Percentiles rank a stretch among this genome's conserved stretches.
phyloP scores from a whole-genome alignment of 2,113 vertebrate genomes.

The Cryptotis parvus region DNA sequence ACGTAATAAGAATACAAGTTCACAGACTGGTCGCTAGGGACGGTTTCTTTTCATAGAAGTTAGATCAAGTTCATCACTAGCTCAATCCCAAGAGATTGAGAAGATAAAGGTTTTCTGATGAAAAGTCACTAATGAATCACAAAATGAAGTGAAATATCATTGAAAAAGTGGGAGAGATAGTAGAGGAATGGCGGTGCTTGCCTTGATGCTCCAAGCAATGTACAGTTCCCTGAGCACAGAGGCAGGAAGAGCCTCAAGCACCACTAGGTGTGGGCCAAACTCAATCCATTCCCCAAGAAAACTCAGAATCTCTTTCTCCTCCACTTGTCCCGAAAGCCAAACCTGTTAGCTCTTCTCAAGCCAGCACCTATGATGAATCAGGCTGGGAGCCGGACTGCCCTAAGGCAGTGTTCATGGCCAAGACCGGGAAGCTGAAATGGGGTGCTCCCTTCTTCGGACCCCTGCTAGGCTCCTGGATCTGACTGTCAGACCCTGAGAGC shows the following conservation, averaged over 20 bases:
- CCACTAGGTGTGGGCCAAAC: too few species aligned
- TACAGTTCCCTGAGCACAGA: too few species aligned
- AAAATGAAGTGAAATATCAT: too few species aligned
- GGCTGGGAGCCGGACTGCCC: background rate
- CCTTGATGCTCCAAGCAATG: too few species aligned
- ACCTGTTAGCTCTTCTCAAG: background rate
- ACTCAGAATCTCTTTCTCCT: constrained; percentile 7
- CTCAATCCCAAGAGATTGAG: background rate
- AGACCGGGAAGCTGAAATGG: background rate
- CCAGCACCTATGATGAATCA: background rate
- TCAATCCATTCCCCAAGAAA: too few species aligned
- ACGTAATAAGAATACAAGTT: background rate
- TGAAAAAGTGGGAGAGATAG: too few species aligned
- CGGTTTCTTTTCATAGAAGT: constrained; percentile 10
- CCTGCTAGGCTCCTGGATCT: background rate
- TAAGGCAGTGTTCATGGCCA: constrained; percentile 15
- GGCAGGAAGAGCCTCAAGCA: too few species aligned
- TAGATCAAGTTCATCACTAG: background rate
- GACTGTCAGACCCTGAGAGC: constrained; percentile 9
- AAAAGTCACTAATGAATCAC: background rate
- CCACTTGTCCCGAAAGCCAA: background rate
- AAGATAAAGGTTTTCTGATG: constrained; percentile 53
- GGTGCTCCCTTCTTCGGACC: constrained; percentile 35
- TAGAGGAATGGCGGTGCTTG: too few species aligned
- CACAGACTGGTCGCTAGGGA: background rate